Percentiles rank a stretch among this genome's conserved stretches.
Evolutionary conservation across 1,140 invertebrate species (phyloP).

Genomic region (Branchinecta lynchi): DNA sequence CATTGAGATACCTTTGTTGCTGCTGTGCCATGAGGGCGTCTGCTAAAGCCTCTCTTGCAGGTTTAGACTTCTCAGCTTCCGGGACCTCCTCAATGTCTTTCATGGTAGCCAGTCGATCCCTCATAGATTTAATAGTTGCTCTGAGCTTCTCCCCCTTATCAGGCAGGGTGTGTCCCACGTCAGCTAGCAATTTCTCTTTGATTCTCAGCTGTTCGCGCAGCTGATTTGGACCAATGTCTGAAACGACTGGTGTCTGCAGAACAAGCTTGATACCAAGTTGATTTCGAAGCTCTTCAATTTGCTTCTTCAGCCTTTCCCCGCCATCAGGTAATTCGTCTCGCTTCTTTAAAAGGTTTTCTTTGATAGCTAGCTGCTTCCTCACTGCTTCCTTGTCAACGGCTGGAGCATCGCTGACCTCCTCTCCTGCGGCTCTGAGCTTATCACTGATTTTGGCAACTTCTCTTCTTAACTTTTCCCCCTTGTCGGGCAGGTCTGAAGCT

Average conservation of each 20-base stretch:
- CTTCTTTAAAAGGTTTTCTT: background rate
- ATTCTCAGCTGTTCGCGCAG: constrained; percentile 12
- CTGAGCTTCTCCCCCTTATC: constrained; percentile 20
- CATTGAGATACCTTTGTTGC: constrained; percentile 11
- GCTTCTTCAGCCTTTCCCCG: constrained; percentile 26
- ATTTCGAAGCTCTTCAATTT: constrained; percentile 25
- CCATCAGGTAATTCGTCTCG: constrained; percentile 25
- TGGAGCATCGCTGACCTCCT: background rate
- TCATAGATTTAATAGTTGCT: constrained; percentile 15
- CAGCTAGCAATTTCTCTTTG: constrained; percentile 3
- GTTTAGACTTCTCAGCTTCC: constrained; percentile 17
- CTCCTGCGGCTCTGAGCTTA: background rate
- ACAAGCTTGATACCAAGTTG: constrained; percentile 21
- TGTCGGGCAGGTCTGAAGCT: background rate
- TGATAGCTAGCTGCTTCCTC: background rate
- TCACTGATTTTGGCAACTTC: background rate
- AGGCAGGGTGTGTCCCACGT: constrained; percentile 17
- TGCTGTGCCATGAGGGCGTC: background rate
- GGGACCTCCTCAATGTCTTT: background rate
- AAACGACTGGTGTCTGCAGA: background rate
- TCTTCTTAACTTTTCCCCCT: background rate
- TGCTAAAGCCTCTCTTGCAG: constrained; percentile 3
- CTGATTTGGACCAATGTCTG: constrained; percentile 14
- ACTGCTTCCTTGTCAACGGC: background rate
- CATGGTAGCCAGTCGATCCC: constrained; percentile 10